These are phyloP conservation scores for Triplophysa tibetana DNA, from an alignment of 2,113 vertebrate species.

Conservation along the genomic window DNA sequence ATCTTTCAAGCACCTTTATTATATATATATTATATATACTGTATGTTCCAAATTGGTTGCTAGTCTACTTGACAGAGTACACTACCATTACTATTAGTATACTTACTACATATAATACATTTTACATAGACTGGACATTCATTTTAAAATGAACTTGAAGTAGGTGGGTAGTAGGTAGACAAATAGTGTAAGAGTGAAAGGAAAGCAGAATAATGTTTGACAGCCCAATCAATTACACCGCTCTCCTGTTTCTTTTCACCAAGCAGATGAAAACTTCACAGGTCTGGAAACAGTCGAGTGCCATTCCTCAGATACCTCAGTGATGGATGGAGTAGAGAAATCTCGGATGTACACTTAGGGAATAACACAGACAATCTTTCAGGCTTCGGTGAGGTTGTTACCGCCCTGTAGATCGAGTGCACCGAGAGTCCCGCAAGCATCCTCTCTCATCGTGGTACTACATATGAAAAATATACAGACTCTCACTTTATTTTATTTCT, in stretches of 20 bases:
- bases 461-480: not conserved
- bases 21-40: too few species aligned
- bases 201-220: not conserved
- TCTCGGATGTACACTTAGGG: not conserved
- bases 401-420: not conserved
- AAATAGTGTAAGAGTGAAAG: not conserved
- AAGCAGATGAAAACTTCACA: conserved; percentile 13
- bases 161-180: too few species aligned
- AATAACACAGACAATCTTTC: conserved; percentile 7
- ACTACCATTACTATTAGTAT: too few species aligned
- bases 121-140: not conserved
- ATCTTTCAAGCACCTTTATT: too few species aligned
- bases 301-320: not conserved
- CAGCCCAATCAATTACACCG: not conserved
- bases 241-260: not conserved
- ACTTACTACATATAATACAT: not conserved
- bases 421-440: not conserved
- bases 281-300: conserved; percentile 2
- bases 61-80: too few species aligned
- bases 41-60: too few species aligned
- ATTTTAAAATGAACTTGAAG: not conserved
- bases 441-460: not conserved
- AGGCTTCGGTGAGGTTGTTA: not conserved
- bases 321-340: not conserved
- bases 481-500: conserved; percentile 1